Percentiles rank a stretch among this genome's conserved stretches.
Evolutionary conservation across 1,140 invertebrate genomes (phyloP).

Genomic region (Marisa cornuarietis): DNA sequence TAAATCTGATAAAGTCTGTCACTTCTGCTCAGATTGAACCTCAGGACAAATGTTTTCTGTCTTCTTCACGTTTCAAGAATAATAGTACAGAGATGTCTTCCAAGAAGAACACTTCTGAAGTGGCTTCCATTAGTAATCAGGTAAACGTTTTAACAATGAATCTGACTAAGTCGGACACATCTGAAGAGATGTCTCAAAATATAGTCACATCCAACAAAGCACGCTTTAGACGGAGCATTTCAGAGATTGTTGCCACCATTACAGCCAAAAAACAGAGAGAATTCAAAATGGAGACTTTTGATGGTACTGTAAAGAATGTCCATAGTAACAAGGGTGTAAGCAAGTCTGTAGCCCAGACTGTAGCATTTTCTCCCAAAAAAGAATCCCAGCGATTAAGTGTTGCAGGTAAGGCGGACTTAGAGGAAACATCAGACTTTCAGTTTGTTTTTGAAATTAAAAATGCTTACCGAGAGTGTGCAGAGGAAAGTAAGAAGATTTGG

Average conservation of each 20-base stretch:
- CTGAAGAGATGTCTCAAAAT: neutral
- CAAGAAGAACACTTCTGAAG: too few species aligned
- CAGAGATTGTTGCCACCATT: conserved; percentile 11
- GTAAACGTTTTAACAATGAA: too few species aligned
- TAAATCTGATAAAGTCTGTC: too few species aligned
- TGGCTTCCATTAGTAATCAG: too few species aligned
- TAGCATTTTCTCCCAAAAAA: conserved; percentile 28
- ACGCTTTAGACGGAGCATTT: neutral
- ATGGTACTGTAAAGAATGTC: neutral
- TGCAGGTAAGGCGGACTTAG: conserved; percentile 35
- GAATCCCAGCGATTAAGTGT: conserved; percentile 13
- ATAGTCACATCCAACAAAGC: neutral
- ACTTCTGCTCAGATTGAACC: too few species aligned
- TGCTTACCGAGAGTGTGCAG: conserved; percentile 24
- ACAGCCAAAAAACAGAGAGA: conserved; percentile 11
- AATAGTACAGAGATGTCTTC: too few species aligned
- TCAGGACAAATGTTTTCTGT: too few species aligned
- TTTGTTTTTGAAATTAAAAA: conserved; percentile 50
- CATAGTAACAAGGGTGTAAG: neutral
- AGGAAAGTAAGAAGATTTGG: conserved; percentile 13
- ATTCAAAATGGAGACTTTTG: conserved; percentile 13
- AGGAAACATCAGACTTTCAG: conserved; percentile 32
- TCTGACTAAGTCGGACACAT: too few species aligned
- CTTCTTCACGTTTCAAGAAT: too few species aligned
- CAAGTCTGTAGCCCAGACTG: neutral